phyloP scores from a whole-genome alignment of 30 jellyfish, hydroid and myxozoan genomes.

The Aurelia aurita region DNA sequence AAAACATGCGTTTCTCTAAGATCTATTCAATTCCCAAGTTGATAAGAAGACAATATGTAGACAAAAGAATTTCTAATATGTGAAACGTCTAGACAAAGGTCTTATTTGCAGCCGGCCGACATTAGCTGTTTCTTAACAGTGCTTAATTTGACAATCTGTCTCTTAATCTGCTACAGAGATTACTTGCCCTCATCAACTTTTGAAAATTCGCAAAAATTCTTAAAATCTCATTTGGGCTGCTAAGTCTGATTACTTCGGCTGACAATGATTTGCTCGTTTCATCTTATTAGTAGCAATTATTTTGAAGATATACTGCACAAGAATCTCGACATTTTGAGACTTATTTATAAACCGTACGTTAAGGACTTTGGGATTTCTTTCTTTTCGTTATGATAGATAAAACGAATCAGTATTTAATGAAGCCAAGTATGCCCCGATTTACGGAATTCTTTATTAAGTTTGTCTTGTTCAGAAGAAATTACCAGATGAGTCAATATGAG shows the following conservation, averaged over 20 bases:
- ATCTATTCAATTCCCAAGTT: background rate
- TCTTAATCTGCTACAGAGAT: background rate
- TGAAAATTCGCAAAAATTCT: background rate
- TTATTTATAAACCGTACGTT: no score
- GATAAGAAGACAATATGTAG: conserved; percentile 56
- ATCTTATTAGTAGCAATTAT: no score
- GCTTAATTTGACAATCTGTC: conserved; percentile 18
- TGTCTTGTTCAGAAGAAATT: no score
- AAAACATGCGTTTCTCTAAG: conserved; percentile 54
- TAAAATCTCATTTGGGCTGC: background rate
- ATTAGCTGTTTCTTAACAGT: background rate
- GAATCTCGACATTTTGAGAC: no score
- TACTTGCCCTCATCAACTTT: background rate
- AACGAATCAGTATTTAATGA: no score
- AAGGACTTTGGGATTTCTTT: no score
- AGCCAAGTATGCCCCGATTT: no score
- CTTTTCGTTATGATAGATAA: no score
- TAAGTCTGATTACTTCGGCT: background rate
- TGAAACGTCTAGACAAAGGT: conserved; percentile 58
- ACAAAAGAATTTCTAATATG: conserved; percentile 23
- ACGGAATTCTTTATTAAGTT: no score
- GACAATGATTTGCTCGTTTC: no score
- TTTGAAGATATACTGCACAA: no score
- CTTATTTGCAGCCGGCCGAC: background rate
- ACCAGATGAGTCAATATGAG: no score